These are phyloP conservation scores for Melanostoma scalare DNA, from an alignment of 2,888 invertebrate genomes.

Conservation along the genomic window DNA sequence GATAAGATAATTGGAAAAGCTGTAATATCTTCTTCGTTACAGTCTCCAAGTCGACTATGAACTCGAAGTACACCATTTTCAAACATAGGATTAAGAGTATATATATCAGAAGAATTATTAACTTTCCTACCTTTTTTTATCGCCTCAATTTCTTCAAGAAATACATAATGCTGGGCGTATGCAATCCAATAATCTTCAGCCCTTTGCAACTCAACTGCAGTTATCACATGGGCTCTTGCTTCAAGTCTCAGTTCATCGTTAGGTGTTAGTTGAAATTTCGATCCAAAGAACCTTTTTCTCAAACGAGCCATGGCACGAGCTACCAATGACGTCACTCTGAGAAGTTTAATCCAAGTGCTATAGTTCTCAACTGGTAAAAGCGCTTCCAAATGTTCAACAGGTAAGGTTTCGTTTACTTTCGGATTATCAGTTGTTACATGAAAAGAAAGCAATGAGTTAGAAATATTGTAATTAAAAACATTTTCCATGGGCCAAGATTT, in stretches of 20 bases:
- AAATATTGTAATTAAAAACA: background rate
- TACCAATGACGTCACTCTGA: background rate
- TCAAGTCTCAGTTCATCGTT: too few relatives aligned
- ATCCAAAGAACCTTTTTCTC: background rate
- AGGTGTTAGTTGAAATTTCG: background rate
- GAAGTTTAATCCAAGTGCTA: constrained; percentile 2
- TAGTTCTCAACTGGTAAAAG: constrained; percentile 5
- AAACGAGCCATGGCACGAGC: background rate
- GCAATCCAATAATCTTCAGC: constrained; percentile 5
- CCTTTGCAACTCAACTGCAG: background rate
- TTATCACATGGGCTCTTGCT: background rate
- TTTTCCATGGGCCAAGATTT: too few relatives aligned
- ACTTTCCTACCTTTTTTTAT: background rate
- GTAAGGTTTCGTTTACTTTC: background rate
- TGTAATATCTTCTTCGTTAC: background rate
- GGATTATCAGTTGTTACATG: constrained; percentile 1
- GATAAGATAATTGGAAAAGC: constrained; percentile 27
- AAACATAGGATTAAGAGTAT: background rate
- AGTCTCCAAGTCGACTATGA: constrained; percentile 12
- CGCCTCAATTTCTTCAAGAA: background rate
- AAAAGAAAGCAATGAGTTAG: background rate
- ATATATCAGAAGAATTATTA: background rate
- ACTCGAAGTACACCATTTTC: constrained; percentile 7
- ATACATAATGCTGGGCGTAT: background rate
- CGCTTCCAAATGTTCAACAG: background rate